Base-by-base conservation (phyloP, 2,797 vertebrate species). In the Sebastes diploproa region DNA sequence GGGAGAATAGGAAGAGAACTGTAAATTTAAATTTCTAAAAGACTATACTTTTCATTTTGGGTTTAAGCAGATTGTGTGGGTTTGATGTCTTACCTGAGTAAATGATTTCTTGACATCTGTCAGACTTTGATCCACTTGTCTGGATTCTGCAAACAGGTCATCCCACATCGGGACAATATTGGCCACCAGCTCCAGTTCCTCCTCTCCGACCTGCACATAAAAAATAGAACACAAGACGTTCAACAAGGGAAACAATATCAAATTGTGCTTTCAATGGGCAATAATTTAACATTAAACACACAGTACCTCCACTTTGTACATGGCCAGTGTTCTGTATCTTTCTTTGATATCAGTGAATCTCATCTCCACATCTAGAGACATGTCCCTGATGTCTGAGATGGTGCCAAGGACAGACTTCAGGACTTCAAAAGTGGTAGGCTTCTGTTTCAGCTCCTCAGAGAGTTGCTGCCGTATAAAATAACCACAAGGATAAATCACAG, bases 341-440 rank as follows among this genome's bases (percentile, higher is more conserved):
- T 99, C 98, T 82, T 95, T 92, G 27, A 98, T 94, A 38, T 98
- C 97, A 52, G 64, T 87, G 84, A 95, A 94, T 25, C 94, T 96
- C 83, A 98, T 79, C 80, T 99, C 98, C 88, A 98, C 97, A 4
- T 92, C 67, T 1, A 98, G 80, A 65, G 98, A 96, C 90, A 97
- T 96, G 58, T 86, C 83, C 84, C 84, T 95, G 86, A 99, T 96
- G 74, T 96, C 88, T 4, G 95, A 94, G 80, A 99, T 98, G 1
- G 97, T 96, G 0, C 89, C 89, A 8, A 99, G 95, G 50, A 99
- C 92, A 85, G 95, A 96, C 92, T 96, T 98, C 70, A 99, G 94
- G 72, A 96, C 95, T 1, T 99, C 96, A 46, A 99, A 94, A 3
- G 94, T 95, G 52, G 73, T 91, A 1, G 98, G 96, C 78, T 66